Conservation (phyloP, 2,888 invertebrate genomes). For the Lottia gigantea region DNA sequence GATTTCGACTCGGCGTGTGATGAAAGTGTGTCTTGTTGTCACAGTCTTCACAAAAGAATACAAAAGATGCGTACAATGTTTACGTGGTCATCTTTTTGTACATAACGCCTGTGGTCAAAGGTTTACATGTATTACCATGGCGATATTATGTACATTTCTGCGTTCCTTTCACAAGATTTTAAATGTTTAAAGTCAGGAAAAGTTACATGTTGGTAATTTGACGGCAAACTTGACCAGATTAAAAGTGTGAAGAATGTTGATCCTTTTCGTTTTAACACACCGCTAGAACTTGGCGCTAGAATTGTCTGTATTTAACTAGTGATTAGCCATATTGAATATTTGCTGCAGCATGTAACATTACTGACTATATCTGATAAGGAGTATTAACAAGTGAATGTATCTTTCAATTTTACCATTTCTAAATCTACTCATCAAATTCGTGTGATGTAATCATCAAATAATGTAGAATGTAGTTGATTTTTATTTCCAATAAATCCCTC, state of each 20-base stretch:
- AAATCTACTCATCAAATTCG: too few species aligned
- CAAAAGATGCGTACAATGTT: slow-evolving; percentile 4
- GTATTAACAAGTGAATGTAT: slow-evolving; percentile 6
- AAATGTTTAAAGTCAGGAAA: slow-evolving; percentile 2
- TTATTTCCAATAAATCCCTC: too few species aligned
- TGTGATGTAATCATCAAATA: too few species aligned
- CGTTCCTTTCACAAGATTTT: neutral
- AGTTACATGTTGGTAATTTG: neutral
- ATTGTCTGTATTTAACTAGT: too few species aligned
- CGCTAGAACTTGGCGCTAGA: neutral
- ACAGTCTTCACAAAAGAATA: neutral
- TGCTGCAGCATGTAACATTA: too few species aligned
- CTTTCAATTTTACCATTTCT: neutral
- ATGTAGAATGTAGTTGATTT: too few species aligned
- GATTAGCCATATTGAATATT: too few species aligned
- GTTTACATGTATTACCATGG: slow-evolving; percentile 1
- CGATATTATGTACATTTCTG: neutral
- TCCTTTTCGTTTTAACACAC: neutral
- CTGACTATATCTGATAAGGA: too few species aligned
- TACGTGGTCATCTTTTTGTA: neutral
- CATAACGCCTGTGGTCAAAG: slow-evolving; percentile 8
- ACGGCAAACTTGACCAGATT: neutral
- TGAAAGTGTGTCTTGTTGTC: slow-evolving; percentile 6
- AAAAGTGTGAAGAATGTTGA: slow-evolving; percentile 6
- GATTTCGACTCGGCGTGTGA: neutral